Conservation (phyloP, 2,888 invertebrate species). For the Laspeyria flexula region DNA sequence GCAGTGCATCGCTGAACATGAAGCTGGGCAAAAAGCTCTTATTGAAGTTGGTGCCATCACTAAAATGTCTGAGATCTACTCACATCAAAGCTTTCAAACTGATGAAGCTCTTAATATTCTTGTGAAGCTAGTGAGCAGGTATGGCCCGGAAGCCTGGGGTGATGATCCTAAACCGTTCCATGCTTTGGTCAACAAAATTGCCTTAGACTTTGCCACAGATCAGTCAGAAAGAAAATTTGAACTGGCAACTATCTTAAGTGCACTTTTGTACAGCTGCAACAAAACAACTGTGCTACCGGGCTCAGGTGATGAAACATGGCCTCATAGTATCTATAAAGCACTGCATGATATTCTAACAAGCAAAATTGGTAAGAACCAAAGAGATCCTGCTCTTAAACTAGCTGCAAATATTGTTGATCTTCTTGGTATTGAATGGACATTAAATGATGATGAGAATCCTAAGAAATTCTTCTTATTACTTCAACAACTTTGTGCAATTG, state of each 20-base stretch:
- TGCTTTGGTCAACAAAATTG: conserved; percentile 92
- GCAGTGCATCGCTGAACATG: conserved; percentile 92
- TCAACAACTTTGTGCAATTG: conserved; percentile 95
- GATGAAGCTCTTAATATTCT: conserved; percentile 94
- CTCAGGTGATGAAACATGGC: conserved; percentile 92
- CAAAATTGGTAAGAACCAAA: conserved; percentile 94
- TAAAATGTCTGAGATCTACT: conserved; percentile 94
- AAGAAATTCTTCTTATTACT: conserved; percentile 93
- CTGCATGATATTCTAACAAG: conserved; percentile 94
- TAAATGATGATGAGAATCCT: conserved; percentile 92
- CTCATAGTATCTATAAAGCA: conserved; percentile 92
- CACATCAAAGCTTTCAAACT: conserved; percentile 95
- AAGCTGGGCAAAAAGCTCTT: conserved; percentile 92
- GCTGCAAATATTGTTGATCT: conserved; percentile 93
- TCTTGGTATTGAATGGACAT: conserved; percentile 94
- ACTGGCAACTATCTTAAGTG: conserved; percentile 91
- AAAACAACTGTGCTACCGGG: conserved; percentile 88
- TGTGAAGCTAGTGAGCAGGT: conserved; percentile 90
- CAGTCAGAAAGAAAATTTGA: conserved; percentile 96
- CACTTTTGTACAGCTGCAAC: conserved; percentile 90
- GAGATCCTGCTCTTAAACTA: conserved; percentile 95
- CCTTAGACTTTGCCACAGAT: conserved; percentile 95
- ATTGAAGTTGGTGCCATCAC: conserved; percentile 91
- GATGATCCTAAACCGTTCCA: conserved; percentile 92
- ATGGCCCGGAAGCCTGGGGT: conserved; percentile 92